A percentile compares a stretch with the other conserved stretches of the same genome.
Evolutionary conservation across 2,888 invertebrate species (phyloP).

Genomic region (Coremacera marginata): DNA sequence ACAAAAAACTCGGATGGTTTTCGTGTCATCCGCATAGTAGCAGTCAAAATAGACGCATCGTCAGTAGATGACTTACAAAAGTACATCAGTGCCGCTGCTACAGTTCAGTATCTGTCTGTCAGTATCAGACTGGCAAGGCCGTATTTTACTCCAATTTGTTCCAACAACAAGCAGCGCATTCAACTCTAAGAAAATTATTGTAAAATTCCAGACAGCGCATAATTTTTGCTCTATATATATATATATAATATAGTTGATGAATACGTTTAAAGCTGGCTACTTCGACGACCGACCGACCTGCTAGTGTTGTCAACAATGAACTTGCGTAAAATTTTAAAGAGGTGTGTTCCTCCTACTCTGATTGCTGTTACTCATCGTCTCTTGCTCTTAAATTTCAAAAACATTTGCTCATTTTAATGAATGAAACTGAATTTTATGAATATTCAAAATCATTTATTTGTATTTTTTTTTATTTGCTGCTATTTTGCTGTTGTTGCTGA

Average conservation of each 20-base stretch:
- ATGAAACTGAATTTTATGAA: constrained; percentile 45
- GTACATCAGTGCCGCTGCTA: neutral
- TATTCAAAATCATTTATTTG: constrained; percentile 42
- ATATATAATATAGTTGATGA: constrained; percentile 8
- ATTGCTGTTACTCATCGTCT: neutral
- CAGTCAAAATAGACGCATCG: constrained; percentile 15
- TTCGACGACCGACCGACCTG: constrained; percentile 12
- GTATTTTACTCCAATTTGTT: neutral
- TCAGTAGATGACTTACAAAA: constrained; percentile 32
- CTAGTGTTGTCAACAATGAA: constrained; percentile 41
- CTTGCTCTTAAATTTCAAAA: neutral
- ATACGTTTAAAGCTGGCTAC: neutral
- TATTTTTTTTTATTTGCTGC: constrained; percentile 16
- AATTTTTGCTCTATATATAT: constrained; percentile 15
- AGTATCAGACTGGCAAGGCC: neutral
- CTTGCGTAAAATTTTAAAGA: constrained; percentile 38
- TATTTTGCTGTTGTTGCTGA: constrained; percentile 34
- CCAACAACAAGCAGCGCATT: neutral
- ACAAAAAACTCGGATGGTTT: neutral
- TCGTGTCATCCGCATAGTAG: neutral
- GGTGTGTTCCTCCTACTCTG: constrained; percentile 2
- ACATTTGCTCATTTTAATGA: constrained; percentile 41
- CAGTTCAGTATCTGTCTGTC: neutral
- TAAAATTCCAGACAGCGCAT: constrained; percentile 17
- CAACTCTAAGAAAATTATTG: constrained; percentile 7